Evolutionary conservation across 2,888 invertebrate genomes (phyloP).

Genomic region (Caenorhabditis sp.): DNA sequence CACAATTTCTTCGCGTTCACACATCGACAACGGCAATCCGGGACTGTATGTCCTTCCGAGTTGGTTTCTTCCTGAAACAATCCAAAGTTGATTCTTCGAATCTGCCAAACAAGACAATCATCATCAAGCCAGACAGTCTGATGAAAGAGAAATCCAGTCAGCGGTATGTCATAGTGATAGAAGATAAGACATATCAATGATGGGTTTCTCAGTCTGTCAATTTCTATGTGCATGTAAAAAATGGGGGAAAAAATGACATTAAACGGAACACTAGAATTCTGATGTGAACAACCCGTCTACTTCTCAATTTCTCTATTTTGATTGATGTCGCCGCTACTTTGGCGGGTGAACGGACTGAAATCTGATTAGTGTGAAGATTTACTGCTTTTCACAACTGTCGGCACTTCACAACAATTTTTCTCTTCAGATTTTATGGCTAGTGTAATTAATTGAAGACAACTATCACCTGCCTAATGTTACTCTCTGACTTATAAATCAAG

Average conservation of each 20-base stretch:
- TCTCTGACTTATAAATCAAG: too few species aligned
- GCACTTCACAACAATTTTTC: slow-evolving; percentile 16
- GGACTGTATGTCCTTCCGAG: slow-evolving; percentile 82
- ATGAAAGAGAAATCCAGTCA: slow-evolving; percentile 46
- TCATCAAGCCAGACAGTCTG: slow-evolving; percentile 20
- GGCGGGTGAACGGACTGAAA: background rate
- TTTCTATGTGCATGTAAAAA: slow-evolving; percentile 54
- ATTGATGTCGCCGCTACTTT: slow-evolving; percentile 23
- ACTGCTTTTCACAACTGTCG: slow-evolving; percentile 24
- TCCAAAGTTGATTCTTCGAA: slow-evolving; percentile 12
- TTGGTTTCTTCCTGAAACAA: slow-evolving; percentile 81
- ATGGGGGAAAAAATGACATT: slow-evolving; percentile 25
- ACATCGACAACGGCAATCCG: slow-evolving; percentile 81
- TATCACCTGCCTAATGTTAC: too few species aligned
- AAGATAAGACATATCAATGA: slow-evolving; percentile 31
- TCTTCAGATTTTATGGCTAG: background rate
- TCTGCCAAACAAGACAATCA: slow-evolving; percentile 32
- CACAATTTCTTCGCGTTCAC: slow-evolving; percentile 81
- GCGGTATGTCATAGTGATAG: slow-evolving; percentile 27
- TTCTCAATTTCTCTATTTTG: slow-evolving; percentile 20
- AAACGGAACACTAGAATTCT: slow-evolving; percentile 56
- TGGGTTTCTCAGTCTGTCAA: background rate
- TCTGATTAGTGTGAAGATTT: slow-evolving; percentile 37
- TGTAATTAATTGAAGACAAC: background rate
- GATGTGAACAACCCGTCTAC: slow-evolving; percentile 35